Conservation (phyloP, 2,888 invertebrate species). For the Saturnia japonica region DNA sequence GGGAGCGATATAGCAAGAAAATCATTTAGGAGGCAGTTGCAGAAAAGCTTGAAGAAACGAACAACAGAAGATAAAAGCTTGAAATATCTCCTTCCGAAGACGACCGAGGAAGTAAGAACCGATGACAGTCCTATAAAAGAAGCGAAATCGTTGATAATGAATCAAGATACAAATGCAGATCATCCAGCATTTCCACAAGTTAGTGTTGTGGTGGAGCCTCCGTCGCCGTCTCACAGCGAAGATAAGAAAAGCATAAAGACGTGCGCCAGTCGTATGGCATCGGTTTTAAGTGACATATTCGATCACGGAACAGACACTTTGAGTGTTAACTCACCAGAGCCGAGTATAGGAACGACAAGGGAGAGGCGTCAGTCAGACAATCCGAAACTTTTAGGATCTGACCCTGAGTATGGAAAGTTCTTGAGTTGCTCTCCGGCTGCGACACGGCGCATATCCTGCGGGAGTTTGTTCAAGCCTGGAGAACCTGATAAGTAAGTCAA, state of each 20-base stretch:
- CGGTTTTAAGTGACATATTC: slow-evolving; percentile 71
- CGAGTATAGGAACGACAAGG: slow-evolving; percentile 67
- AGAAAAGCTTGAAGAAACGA: slow-evolving; percentile 73
- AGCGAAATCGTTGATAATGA: slow-evolving; percentile 26
- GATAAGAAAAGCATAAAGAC: slow-evolving; percentile 73
- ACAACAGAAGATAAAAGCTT: slow-evolving; percentile 54
- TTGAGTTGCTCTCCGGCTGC: slow-evolving; percentile 91
- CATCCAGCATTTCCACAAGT: slow-evolving; percentile 82
- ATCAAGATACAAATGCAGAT: slow-evolving; percentile 29
- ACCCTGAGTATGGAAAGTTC: slow-evolving; percentile 84
- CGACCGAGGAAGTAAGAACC: slow-evolving; percentile 55
- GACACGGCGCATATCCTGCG: slow-evolving; percentile 94
- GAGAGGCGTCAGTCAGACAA: slow-evolving; percentile 80
- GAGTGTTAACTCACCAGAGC: slow-evolving; percentile 72
- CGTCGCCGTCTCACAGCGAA: slow-evolving; percentile 86
- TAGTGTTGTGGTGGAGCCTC: slow-evolving; percentile 88
- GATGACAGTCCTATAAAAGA: slow-evolving; percentile 38
- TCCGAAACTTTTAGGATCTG: slow-evolving; percentile 83
- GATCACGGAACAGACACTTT: slow-evolving; percentile 71
- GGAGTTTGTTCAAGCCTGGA: slow-evolving; percentile 91
- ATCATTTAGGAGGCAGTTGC: slow-evolving; percentile 84
- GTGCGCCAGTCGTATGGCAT: slow-evolving; percentile 70
- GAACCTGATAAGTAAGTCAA: slow-evolving; percentile 83
- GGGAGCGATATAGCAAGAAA: slow-evolving; percentile 91
- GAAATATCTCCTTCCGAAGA: slow-evolving; percentile 63